A percentile compares a stretch with the other conserved stretches of the same genome.
phyloP scores from a whole-genome alignment of 2,888 invertebrate genomes.

The Acheta domesticus region DNA sequence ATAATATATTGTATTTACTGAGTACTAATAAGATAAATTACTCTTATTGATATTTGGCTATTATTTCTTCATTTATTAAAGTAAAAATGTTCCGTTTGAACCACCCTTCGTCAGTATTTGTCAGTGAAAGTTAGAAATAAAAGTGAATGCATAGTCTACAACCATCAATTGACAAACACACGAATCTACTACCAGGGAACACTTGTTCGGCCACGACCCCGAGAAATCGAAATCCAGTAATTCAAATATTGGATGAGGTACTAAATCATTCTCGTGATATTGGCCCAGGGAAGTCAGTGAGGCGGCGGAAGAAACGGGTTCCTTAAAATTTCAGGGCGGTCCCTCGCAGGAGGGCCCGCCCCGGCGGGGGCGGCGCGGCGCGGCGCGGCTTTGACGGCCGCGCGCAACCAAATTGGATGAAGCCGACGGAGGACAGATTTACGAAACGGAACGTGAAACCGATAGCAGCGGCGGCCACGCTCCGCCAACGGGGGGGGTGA shows the following conservation, averaged over 20 bases:
- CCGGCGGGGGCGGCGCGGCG: too few relatives aligned
- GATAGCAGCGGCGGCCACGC: neutral
- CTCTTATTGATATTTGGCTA: too few relatives aligned
- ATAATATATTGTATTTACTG: too few relatives aligned
- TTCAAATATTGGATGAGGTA: neutral
- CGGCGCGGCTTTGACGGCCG: neutral
- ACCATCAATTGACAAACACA: too few relatives aligned
- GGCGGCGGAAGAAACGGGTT: neutral
- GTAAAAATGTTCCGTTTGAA: too few relatives aligned
- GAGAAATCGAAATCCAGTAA: neutral
- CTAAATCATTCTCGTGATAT: neutral
- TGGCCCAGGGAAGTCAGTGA: neutral
- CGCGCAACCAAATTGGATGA: neutral
- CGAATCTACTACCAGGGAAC: too few relatives aligned
- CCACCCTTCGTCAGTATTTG: too few relatives aligned
- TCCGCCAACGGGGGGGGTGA: neutral
- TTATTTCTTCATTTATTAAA: too few relatives aligned
- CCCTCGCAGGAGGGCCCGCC: neutral
- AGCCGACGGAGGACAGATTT: neutral
- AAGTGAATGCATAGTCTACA: too few relatives aligned
- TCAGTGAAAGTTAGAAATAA: too few relatives aligned
- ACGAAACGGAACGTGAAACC: slow-evolving; percentile 18
- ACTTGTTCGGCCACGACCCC: neutral
- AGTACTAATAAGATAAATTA: too few relatives aligned
- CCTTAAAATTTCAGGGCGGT: neutral